Percentiles rank a stretch among this genome's conserved stretches.
Evolutionary conservation across 1,140 invertebrate genomes (phyloP).

Genomic region (Temnothorax curvispinosus): DNA sequence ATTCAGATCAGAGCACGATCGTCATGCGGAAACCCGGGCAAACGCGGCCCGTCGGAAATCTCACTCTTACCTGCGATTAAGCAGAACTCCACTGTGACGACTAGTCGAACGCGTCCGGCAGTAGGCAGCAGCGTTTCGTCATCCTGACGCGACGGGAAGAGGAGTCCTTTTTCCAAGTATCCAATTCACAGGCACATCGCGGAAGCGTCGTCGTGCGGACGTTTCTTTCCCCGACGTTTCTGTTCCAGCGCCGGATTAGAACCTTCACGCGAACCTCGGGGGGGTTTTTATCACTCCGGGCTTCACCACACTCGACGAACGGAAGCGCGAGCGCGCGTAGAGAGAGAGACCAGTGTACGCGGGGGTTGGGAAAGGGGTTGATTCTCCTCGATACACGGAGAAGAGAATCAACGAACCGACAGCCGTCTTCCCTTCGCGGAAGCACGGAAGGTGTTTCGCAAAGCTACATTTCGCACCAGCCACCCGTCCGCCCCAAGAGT

Average conservation of each 20-base stretch:
- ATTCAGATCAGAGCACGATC: too few species aligned
- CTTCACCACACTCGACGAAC: neutral
- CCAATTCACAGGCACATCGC: constrained; percentile 40
- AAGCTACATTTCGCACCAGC: constrained; percentile 38
- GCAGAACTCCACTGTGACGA: constrained; percentile 85
- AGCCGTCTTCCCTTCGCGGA: constrained; percentile 35
- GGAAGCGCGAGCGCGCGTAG: neutral
- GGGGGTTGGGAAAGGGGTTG: neutral
- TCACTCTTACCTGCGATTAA: constrained; percentile 81
- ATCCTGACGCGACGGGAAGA: constrained; percentile 69
- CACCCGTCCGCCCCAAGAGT: neutral
- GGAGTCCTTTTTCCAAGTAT: constrained; percentile 62
- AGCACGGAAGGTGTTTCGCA: neutral
- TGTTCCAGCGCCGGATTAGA: neutral
- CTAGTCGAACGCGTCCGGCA: constrained; percentile 76
- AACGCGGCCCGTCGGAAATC: constrained; percentile 44
- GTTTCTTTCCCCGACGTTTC: constrained; percentile 16
- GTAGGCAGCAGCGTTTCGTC: constrained; percentile 66
- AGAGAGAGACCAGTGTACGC: neutral
- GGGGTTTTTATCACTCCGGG: neutral
- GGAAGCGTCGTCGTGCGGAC: neutral
- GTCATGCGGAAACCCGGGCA: neutral
- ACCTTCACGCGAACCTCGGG: neutral
- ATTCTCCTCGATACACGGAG: neutral
- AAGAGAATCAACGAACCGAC: constrained; percentile 5